These are phyloP conservation scores for Drosophila parthenogenetica DNA, from an alignment of 2,888 invertebrate species.

Conservation along the genomic window DNA sequence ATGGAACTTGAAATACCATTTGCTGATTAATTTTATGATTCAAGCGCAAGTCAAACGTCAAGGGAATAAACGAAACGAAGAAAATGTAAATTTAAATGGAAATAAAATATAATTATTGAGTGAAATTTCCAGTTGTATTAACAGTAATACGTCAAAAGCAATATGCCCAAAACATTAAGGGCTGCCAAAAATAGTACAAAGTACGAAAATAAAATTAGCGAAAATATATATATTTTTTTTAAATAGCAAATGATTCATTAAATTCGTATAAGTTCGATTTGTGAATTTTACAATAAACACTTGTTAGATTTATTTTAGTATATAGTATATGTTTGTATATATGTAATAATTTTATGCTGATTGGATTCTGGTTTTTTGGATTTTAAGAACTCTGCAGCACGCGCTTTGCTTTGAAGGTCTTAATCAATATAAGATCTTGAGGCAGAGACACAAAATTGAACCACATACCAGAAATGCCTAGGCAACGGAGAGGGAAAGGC, in stretches of 20 bases:
- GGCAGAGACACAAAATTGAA: neutral
- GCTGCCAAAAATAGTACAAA: neutral
- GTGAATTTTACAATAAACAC: neutral
- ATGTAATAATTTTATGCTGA: slow-evolving; percentile 12
- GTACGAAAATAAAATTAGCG: neutral
- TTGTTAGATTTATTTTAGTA: neutral
- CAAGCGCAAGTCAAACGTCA: slow-evolving; percentile 53
- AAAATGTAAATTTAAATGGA: slow-evolving; percentile 3
- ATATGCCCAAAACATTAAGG: neutral
- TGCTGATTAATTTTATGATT: slow-evolving; percentile 55
- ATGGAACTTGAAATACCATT: slow-evolving; percentile 7
- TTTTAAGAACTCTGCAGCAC: slow-evolving; percentile 13
- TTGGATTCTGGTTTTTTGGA: slow-evolving; percentile 15
- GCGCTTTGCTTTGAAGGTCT: slow-evolving; percentile 39
- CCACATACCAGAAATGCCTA: slow-evolving; percentile 48
- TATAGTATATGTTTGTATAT: neutral
- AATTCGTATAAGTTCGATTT: neutral
- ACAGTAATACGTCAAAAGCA: slow-evolving; percentile 6
- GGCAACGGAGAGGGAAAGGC: neutral
- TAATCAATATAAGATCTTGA: slow-evolving; percentile 46
- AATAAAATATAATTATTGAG: slow-evolving; percentile 21
- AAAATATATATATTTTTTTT: neutral
- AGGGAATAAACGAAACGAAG: slow-evolving; percentile 14
- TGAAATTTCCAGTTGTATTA: slow-evolving; percentile 2
- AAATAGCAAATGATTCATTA: slow-evolving; percentile 3